phyloP scores from a whole-genome alignment of 2,888 invertebrate genomes.

The Entomobrya multifasciata region DNA sequence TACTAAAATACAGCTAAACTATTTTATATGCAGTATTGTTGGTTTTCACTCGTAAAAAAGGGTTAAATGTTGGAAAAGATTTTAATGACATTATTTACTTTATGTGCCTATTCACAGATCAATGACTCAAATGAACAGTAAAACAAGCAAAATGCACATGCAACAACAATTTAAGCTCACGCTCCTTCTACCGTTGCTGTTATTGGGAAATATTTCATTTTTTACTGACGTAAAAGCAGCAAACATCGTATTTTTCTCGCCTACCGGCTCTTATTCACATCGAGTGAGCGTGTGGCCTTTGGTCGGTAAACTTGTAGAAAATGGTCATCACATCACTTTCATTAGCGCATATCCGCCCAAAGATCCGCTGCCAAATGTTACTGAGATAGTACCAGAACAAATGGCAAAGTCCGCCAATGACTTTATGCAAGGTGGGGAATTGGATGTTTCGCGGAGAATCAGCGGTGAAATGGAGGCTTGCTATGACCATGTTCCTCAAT shows the following conservation, averaged over 20 bases:
- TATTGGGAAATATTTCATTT: conserved; percentile 47
- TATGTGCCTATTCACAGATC: conserved; percentile 33
- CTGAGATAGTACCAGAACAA: conserved; percentile 53
- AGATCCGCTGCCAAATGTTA: conserved; percentile 47
- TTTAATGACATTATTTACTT: conserved; percentile 27
- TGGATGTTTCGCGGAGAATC: conserved; percentile 51
- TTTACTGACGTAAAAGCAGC: conserved; percentile 12
- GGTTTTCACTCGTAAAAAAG: conserved; percentile 27
- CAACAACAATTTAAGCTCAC: conserved; percentile 9
- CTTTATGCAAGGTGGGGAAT: conserved; percentile 43
- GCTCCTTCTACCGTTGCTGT: conserved; percentile 9
- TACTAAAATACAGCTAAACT: not conserved
- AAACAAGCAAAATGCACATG: conserved; percentile 16
- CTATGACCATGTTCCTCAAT: conserved; percentile 44
- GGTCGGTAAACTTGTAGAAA: conserved; percentile 62
- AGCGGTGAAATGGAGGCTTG: conserved; percentile 40
- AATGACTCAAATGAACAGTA: conserved; percentile 44
- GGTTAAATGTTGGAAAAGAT: not conserved
- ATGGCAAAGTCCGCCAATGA: conserved; percentile 52
- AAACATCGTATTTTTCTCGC: conserved; percentile 49
- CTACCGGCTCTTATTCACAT: conserved; percentile 70
- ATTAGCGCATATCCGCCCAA: conserved; percentile 62
- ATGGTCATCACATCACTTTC: conserved; percentile 74
- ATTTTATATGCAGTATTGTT: not conserved
- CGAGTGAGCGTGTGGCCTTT: conserved; percentile 71